Evolutionary conservation across 2,888 invertebrate genomes (phyloP).

Genomic region (Melanchra persicariae): DNA sequence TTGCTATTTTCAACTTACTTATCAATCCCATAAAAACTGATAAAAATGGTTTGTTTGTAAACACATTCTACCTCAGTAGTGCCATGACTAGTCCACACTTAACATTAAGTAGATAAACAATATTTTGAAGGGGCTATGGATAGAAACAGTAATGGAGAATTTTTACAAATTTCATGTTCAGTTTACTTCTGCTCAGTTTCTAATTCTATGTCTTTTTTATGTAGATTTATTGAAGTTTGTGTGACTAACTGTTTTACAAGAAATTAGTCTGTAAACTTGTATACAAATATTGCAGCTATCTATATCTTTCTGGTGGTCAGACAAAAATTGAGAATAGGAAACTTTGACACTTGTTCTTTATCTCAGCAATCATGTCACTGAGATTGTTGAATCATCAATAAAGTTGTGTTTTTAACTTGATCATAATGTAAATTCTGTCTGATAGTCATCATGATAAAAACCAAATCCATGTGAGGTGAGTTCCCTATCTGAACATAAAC

Average conservation of each 20-base stretch:
- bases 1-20: conserved; percentile 32
- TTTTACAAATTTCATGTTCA: background rate
- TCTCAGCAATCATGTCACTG: conserved; percentile 11
- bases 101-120: background rate
- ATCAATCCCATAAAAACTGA: conserved; percentile 54
- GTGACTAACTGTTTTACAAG: conserved; percentile 4
- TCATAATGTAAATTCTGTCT: background rate
- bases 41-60: conserved; percentile 58
- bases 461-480: background rate
- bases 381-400: background rate
- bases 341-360: background rate
- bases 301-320: no score
- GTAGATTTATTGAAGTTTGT: conserved; percentile 34
- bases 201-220: conserved; percentile 27
- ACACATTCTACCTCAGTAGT: conserved; percentile 32
- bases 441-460: background rate
- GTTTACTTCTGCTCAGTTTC: conserved; percentile 11
- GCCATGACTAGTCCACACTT: conserved; percentile 3
- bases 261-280: background rate
- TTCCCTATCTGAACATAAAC: background rate
- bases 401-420: background rate
- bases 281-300: background rate
- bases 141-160: background rate
- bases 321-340: background rate
- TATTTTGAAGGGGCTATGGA: background rate